These are phyloP conservation scores for Drosophila koepferae DNA, from an alignment of 2,888 invertebrate genomes.

Conservation along the genomic window DNA sequence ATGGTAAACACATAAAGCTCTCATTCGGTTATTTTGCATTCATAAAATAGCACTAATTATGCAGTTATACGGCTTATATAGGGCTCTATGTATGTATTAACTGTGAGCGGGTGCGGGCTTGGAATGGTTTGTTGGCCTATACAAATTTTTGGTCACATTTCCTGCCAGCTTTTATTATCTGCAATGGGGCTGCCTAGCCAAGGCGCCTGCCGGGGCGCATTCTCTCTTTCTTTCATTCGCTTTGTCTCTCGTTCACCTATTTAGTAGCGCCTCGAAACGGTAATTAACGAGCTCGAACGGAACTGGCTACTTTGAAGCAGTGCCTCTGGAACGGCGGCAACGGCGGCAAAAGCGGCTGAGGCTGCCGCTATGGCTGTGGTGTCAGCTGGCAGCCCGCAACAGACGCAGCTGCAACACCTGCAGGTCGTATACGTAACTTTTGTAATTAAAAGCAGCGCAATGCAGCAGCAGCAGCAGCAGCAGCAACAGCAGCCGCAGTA, in stretches of 20 bases:
- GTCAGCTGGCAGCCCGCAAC: conserved; percentile 40
- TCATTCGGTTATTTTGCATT: conserved; percentile 72
- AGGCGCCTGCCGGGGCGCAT: not conserved
- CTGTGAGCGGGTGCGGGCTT: conserved; percentile 10
- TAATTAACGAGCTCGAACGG: conserved; percentile 79
- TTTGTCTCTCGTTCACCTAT: conserved; percentile 15
- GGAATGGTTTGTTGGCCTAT: conserved; percentile 36
- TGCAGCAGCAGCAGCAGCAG: conserved; percentile 46
- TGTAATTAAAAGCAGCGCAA: conserved; percentile 79
- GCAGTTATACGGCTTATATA: conserved; percentile 64
- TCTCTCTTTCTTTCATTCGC: not conserved
- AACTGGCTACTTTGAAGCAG: conserved; percentile 76
- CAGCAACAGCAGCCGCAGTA: conserved; percentile 8
- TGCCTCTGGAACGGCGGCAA: conserved; percentile 44
- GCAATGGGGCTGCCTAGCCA: conserved; percentile 16
- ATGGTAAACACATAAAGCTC: conserved; percentile 63
- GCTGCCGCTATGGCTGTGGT: conserved; percentile 11
- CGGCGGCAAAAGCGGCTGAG: conserved; percentile 10
- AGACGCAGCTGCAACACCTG: conserved; percentile 76
- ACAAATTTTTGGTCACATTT: conserved; percentile 69
- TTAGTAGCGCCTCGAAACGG: conserved; percentile 47
- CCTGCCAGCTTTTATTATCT: conserved; percentile 61
- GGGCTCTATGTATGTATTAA: conserved; percentile 28
- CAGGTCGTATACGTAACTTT: conserved; percentile 79
- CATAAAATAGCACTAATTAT: conserved; percentile 76